phyloP scores from a whole-genome alignment of 2,797 vertebrate species.

The Hippopotamyrus pictus region DNA sequence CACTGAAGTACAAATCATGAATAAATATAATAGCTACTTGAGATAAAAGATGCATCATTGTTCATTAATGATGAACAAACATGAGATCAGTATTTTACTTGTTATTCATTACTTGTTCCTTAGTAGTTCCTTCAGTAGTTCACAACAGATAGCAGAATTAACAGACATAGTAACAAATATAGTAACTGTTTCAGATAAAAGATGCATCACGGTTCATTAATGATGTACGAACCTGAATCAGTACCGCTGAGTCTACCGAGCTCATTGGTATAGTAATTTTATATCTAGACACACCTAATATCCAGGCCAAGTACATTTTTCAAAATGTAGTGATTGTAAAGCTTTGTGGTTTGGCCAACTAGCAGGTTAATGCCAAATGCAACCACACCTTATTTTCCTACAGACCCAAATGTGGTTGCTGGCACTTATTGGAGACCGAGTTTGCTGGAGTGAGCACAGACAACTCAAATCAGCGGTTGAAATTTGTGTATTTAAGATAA shows the following conservation, averaged over 20 bases:
- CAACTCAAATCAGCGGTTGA: background rate
- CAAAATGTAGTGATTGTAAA: background rate
- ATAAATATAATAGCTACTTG: background rate
- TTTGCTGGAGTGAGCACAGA: background rate
- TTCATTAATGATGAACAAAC: background rate
- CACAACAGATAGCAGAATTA: background rate
- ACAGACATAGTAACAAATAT: background rate
- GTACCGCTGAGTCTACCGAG: background rate
- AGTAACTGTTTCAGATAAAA: background rate
- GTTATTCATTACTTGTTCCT: background rate
- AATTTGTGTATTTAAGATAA: background rate
- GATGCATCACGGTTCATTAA: background rate
- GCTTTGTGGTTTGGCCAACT: background rate
- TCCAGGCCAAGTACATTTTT: background rate
- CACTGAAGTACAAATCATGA: background rate
- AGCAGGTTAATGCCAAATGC: background rate
- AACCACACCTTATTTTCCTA: constrained; percentile 2
- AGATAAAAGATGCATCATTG: background rate
- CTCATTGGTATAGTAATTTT: background rate
- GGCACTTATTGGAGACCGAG: background rate
- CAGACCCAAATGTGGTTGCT: background rate
- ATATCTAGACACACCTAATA: background rate
- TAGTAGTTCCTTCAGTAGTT: background rate
- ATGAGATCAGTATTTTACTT: background rate
- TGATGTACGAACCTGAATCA: background rate